Percentiles rank a stretch among this genome's conserved stretches.
phyloP scores from a whole-genome alignment of 2,888 invertebrate species.

The Tachina fera region DNA sequence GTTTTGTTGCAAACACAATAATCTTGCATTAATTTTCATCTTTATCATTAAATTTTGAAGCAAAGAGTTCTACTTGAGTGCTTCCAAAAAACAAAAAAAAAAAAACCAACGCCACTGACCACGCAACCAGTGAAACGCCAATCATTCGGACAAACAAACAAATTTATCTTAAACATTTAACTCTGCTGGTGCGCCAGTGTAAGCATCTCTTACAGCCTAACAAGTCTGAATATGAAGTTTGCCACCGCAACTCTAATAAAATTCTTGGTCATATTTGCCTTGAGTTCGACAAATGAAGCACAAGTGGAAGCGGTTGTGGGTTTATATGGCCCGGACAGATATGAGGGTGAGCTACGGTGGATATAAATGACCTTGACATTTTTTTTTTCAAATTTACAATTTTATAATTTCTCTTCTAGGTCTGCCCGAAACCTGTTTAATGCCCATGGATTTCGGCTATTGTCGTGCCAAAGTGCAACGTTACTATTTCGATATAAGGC shows the following conservation, averaged over 20 bases:
- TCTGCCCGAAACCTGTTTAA: conserved; percentile 86
- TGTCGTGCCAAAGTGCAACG: conserved; percentile 89
- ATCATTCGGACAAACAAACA: conserved; percentile 1
- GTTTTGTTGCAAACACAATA: conserved; percentile 54
- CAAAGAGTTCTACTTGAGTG: conserved; percentile 66
- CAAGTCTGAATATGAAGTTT: conserved; percentile 47
- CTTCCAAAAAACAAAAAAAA: conserved; percentile 4
- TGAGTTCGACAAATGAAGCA: conserved; percentile 24
- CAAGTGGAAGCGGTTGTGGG: conserved; percentile 69
- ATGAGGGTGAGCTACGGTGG: conserved; percentile 67
- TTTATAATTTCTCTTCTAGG: conserved; percentile 62
- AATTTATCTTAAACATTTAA: conserved; percentile 34
- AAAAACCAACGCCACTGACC: conserved; percentile 48
- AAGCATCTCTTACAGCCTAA: conserved; percentile 24
- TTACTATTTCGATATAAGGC: conserved; percentile 88
- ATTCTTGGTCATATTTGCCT: conserved; percentile 54
- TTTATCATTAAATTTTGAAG: conserved; percentile 48
- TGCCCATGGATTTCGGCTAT: conserved; percentile 88
- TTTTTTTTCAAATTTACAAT: not conserved
- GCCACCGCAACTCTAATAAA: conserved; percentile 45
- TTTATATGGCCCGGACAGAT: conserved; percentile 72
- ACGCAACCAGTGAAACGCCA: conserved; percentile 64
- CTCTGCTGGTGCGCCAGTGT: conserved; percentile 38
- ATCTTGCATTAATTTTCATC: conserved; percentile 67
- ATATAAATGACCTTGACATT: conserved; percentile 21